Evolutionary conservation across 1,140 invertebrate genomes (phyloP).

Genomic region (Riptortus pedestris): DNA sequence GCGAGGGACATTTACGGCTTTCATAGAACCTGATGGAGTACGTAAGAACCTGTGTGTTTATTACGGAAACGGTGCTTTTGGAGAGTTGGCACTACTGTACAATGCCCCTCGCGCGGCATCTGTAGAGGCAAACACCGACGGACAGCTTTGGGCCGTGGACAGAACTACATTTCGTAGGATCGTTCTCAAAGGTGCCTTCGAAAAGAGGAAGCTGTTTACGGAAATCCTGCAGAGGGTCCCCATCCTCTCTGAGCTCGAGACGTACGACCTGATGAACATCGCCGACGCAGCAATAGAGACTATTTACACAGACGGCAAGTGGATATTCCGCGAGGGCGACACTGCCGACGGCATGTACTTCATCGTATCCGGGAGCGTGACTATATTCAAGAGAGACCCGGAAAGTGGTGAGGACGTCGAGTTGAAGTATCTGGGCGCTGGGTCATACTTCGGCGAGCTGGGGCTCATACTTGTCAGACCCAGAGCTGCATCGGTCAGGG

Average conservation of each 20-base stretch:
- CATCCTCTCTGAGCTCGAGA: constrained; percentile 40
- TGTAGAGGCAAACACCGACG: constrained; percentile 65
- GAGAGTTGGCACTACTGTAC: constrained; percentile 92
- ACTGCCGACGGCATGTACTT: constrained; percentile 95
- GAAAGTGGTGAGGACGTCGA: constrained; percentile 37
- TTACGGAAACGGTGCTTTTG: constrained; percentile 78
- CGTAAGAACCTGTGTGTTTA: constrained; percentile 78
- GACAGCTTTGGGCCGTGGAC: constrained; percentile 92
- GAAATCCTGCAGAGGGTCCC: constrained; percentile 48
- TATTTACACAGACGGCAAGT: constrained; percentile 57
- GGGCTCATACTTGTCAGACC: constrained; percentile 92
- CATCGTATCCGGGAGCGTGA: constrained; percentile 78
- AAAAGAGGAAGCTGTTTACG: constrained; percentile 94
- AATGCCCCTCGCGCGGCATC: constrained; percentile 93
- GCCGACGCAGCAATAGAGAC: constrained; percentile 82
- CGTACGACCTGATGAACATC: constrained; percentile 90
- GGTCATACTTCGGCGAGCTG: constrained; percentile 91
- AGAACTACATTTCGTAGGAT: constrained; percentile 89
- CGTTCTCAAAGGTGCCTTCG: constrained; percentile 88
- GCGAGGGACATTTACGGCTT: constrained; percentile 4
- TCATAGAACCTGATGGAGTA: constrained; percentile 49
- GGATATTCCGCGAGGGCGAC: constrained; percentile 86
- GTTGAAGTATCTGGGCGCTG: constrained; percentile 53
- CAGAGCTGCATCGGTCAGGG: constrained; percentile 84
- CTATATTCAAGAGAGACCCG: constrained; percentile 64